Conservation (phyloP, 1,140 invertebrate species). For the Drosophila willistoni region DNA sequence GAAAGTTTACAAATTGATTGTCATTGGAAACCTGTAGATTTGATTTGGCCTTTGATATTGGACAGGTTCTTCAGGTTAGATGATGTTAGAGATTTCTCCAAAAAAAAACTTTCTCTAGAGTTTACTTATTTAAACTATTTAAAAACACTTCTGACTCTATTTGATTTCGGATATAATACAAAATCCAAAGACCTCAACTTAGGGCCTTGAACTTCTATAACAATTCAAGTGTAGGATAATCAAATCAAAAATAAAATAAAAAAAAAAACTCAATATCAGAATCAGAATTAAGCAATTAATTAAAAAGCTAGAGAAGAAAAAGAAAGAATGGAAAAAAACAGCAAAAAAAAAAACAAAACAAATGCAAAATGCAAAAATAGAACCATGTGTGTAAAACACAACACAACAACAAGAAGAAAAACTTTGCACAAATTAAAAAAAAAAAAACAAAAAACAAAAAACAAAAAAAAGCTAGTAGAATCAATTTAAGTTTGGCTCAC, state of each 20-base stretch:
- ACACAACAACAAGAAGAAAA: conserved; percentile 42
- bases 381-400: conserved; percentile 41
- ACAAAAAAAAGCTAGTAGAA: not conserved
- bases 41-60: too few relatives aligned
- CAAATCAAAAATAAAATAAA: not conserved
- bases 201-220: conserved; percentile 9
- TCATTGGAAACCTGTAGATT: too few relatives aligned
- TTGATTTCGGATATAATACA: not conserved
- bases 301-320: conserved; percentile 6
- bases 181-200: not conserved
- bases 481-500: not conserved
- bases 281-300: conserved; percentile 17
- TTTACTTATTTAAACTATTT: too few relatives aligned
- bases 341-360: conserved; percentile 3
- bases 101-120: too few relatives aligned
- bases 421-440: conserved; percentile 58
- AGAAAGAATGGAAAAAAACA: not conserved
- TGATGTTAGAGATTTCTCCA: too few relatives aligned
- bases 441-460: conserved; percentile 20
- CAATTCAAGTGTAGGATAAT: conserved; percentile 5
- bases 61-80: too few relatives aligned
- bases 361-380: conserved; percentile 15
- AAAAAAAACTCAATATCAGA: conserved; percentile 7
- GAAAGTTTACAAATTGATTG: too few relatives aligned
- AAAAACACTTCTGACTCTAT: not conserved